Conservation (phyloP, 2,888 invertebrate genomes). For the Callyntrura guangdongensis region DNA sequence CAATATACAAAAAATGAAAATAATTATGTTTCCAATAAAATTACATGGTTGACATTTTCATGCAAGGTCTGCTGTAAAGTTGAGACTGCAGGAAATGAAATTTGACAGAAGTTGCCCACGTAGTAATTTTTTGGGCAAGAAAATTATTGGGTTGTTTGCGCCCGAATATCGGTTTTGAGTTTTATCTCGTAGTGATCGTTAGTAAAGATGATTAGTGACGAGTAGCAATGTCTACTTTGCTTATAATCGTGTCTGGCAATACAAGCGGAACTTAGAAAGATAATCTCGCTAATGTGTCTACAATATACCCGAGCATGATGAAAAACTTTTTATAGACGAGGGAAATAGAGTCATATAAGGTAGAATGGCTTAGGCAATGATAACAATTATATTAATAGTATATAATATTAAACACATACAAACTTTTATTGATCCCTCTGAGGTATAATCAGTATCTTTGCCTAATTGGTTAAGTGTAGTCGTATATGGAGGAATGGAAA, state of each 20-base stretch:
- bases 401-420: neutral
- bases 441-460: neutral
- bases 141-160: too few relatives aligned
- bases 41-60: neutral
- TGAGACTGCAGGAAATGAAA: neutral
- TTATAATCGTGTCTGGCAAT: too few relatives aligned
- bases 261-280: too few relatives aligned
- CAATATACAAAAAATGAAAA: neutral
- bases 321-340: too few relatives aligned
- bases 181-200: too few relatives aligned
- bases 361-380: neutral
- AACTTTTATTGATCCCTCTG: conserved; percentile 21
- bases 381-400: neutral
- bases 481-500: conserved; percentile 41
- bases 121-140: too few relatives aligned
- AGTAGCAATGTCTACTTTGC: too few relatives aligned
- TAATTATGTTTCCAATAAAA: neutral
- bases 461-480: conserved; percentile 19
- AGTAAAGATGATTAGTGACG: too few relatives aligned
- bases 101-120: too few relatives aligned
- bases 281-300: too few relatives aligned
- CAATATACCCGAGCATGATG: too few relatives aligned
- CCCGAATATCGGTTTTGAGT: too few relatives aligned
- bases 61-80: neutral
- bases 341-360: neutral